phyloP scores from a whole-genome alignment of 1,140 invertebrate genomes.

The Cotesia glomerata region DNA sequence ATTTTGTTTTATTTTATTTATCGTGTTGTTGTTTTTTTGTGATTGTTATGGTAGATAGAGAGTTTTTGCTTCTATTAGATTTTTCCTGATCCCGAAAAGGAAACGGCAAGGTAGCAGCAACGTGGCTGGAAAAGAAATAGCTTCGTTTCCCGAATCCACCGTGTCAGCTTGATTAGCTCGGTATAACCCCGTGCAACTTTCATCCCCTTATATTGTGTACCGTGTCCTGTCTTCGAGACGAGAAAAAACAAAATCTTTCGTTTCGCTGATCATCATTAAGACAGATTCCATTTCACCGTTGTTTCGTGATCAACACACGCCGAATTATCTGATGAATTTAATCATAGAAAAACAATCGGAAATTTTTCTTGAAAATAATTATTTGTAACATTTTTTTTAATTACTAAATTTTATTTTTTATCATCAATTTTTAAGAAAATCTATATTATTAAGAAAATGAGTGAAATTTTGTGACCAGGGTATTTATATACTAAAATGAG shows the following conservation, averaged over 20 bases:
- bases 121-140: slow-evolving; percentile 53
- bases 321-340: neutral
- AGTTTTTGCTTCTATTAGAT: slow-evolving; percentile 7
- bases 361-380: too few relatives aligned
- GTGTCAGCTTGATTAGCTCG: slow-evolving; percentile 49
- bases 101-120: slow-evolving; percentile 37
- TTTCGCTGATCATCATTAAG: neutral
- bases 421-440: too few relatives aligned
- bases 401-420: too few relatives aligned
- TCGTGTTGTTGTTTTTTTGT: neutral
- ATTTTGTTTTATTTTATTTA: neutral
- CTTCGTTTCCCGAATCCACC: slow-evolving; percentile 50
- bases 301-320: too few relatives aligned
- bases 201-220: neutral
- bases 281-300: neutral
- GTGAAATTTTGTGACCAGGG: too few relatives aligned
- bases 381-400: too few relatives aligned
- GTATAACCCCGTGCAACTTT: slow-evolving; percentile 20
- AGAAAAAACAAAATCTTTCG: slow-evolving; percentile 6
- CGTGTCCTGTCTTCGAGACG: slow-evolving; percentile 9
- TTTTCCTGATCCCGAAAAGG: neutral
- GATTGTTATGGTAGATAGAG: neutral
- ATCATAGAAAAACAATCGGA: neutral
- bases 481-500: too few relatives aligned
- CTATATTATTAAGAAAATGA: too few relatives aligned